These are phyloP conservation scores for Pyralis farinalis DNA, from an alignment of 2,888 invertebrate species.

Conservation along the genomic window DNA sequence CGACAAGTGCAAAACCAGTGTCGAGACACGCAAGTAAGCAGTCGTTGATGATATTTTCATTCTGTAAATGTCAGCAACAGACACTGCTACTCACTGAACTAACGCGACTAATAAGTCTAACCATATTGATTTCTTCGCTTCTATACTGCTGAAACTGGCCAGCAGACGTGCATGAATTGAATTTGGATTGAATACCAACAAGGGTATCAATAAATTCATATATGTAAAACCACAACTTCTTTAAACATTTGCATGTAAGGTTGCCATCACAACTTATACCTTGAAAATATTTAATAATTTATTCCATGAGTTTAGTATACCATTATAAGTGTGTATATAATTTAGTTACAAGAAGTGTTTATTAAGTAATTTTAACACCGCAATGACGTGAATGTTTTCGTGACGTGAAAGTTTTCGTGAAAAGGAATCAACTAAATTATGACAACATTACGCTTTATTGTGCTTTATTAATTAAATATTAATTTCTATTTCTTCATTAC, in stretches of 20 bases:
- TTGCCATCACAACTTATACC: constrained; percentile 52
- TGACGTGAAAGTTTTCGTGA: too few relatives aligned
- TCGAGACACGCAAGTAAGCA: constrained; percentile 57
- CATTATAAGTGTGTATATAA: too few relatives aligned
- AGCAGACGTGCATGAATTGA: constrained; percentile 35
- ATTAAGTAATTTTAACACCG: too few relatives aligned
- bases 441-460: constrained; percentile 58
- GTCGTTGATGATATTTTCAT: constrained; percentile 72
- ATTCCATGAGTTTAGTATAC: neutral
- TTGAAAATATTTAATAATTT: constrained; percentile 8
- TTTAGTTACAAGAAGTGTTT: too few relatives aligned
- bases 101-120: constrained; percentile 41
- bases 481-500: neutral
- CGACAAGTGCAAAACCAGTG: constrained; percentile 72
- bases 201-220: neutral
- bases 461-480: constrained; percentile 5
- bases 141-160: constrained; percentile 59
- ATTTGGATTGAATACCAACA: constrained; percentile 31
- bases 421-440: constrained; percentile 16
- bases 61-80: constrained; percentile 77
- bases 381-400: too few relatives aligned
- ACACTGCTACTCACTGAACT: constrained; percentile 65
- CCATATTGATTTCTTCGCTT: constrained; percentile 31
- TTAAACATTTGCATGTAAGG: constrained; percentile 55
- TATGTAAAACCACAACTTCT: constrained; percentile 36